Base-by-base conservation (phyloP, 2,797 vertebrate genomes). In the Poecilia picta region DNA sequence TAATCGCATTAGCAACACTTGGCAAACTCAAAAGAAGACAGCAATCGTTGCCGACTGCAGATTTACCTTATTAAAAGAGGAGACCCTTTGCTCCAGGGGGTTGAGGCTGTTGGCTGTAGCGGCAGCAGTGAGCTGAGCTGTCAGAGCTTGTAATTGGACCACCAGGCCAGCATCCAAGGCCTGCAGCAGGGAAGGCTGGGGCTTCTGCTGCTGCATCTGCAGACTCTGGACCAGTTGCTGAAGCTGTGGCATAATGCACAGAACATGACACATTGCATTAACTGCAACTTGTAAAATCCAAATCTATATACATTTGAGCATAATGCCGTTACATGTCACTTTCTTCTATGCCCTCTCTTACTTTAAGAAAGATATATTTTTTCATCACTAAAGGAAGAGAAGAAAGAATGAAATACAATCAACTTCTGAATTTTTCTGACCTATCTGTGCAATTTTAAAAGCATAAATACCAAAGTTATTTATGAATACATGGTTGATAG, bases 121-220 rank as follows among this genome's bases (percentile, higher is more conserved):
- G 0, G 98, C 98, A 0, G 98, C 98, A 7, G 98, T 99, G 45
- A 99, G 98, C 46, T 99, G 98, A 73, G 98, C 98, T 0, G 98
- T 99, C 53, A 99, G 96, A 5, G 98, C 98, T 94, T 99, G 98
- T 39, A 99, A 92, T 90, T 99, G 98, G 74, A 99, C 98, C 0
- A 99, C 98, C 1, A 99, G 96, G 79, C 98, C 98, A 0, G 98
- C 98, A 68, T 99, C 98, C 88, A 99, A 91, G 13, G 98, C 98
- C 92, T 99, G 98, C 78, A 99, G 96, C 68, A 99, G 94, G 2
- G 98, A 99, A 0, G 98, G 98, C 81, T 99, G 98, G 8, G 98
- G 98, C 92, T 99, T 99, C 94, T 99, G 98, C 90, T 99, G 98
- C 83, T 99, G 98, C 91, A 99, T 96, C 93, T 99, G 98, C 72